A percentile compares a stretch with the other conserved stretches of the same genome.
Evolutionary conservation across 1,140 invertebrate genomes (phyloP).

Genomic region (honey bee (Apis mellifera)): DNA sequence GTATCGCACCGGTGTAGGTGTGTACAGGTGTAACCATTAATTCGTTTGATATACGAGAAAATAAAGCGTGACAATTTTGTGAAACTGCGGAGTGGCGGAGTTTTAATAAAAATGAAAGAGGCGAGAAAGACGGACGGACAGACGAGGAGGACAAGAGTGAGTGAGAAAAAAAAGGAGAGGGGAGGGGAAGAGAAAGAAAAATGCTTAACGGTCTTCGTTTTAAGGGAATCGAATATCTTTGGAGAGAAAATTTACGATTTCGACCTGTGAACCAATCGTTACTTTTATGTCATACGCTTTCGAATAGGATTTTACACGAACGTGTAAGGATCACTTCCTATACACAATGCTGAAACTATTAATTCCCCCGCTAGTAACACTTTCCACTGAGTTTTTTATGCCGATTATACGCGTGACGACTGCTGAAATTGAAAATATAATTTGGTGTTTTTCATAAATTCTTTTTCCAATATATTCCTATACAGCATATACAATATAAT

Average conservation of each 20-base stretch:
- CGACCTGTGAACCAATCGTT: background rate
- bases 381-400: background rate
- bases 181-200: background rate
- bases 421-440: background rate
- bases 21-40: conserved; percentile 28
- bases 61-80: conserved; percentile 3
- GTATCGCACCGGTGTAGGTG: conserved; percentile 1
- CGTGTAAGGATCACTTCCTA: background rate
- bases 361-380: background rate
- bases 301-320: background rate
- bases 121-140: too few relatives aligned
- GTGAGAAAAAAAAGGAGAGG: background rate
- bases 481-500: too few relatives aligned
- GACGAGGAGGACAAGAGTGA: too few relatives aligned
- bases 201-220: background rate
- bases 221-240: background rate
- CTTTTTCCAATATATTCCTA: too few relatives aligned
- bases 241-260: background rate
- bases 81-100: background rate
- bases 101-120: too few relatives aligned
- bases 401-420: background rate
- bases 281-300: background rate
- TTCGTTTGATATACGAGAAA: background rate
- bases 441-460: too few relatives aligned
- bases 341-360: background rate